phyloP scores from a whole-genome alignment of 2,113 vertebrate species.

The Tachysurus vachellii region DNA sequence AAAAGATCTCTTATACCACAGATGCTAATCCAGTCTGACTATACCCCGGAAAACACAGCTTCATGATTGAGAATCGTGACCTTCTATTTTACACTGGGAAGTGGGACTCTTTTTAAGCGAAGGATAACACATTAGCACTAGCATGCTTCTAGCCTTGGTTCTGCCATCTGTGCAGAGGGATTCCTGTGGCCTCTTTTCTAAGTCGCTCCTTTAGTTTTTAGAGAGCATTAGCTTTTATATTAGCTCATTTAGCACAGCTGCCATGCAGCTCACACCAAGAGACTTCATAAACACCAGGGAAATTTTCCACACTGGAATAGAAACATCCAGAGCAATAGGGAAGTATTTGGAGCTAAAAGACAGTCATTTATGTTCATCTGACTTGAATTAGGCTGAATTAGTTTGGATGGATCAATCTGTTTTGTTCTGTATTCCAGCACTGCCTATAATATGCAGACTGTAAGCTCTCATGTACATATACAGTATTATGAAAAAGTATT shows the following conservation, averaged over 20 bases:
- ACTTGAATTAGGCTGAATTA: background rate
- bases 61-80: slow-evolving; percentile 17
- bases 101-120: slow-evolving; percentile 22
- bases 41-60: slow-evolving; percentile 24
- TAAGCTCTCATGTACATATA: background rate
- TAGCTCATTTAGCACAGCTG: slow-evolving; percentile 30
- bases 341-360: slow-evolving; percentile 6
- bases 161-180: slow-evolving; percentile 19
- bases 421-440: background rate
- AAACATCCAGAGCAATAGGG: slow-evolving; percentile 7
- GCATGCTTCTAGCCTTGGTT: background rate
- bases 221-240: slow-evolving; percentile 39
- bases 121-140: slow-evolving; percentile 24
- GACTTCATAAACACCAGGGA: slow-evolving; percentile 8
- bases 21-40: slow-evolving; percentile 41
- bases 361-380: background rate
- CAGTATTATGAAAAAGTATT: background rate
- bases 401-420: background rate
- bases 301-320: background rate
- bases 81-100: slow-evolving; percentile 13
- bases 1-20: slow-evolving; percentile 17
- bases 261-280: slow-evolving; percentile 6
- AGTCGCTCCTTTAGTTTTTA: slow-evolving; percentile 27
- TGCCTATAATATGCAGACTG: background rate
- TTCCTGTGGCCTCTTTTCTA: background rate